Evolutionary conservation across 2,888 invertebrate genomes (phyloP).

Genomic region (Cataglyphis cursor): DNA sequence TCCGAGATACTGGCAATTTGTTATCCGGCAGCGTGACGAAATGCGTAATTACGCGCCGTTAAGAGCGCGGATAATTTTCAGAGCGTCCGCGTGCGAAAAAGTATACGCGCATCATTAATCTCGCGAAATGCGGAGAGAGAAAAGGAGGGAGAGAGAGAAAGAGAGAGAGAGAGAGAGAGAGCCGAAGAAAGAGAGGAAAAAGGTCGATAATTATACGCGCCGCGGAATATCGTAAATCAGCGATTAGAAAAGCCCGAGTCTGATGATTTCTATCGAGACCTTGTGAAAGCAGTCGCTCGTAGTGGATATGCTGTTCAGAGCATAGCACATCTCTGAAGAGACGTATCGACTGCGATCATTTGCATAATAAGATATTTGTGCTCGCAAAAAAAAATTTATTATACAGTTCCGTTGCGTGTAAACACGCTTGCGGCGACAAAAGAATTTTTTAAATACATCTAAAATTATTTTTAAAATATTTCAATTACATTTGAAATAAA

Average conservation of each 20-base stretch:
- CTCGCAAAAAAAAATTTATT: slow-evolving; percentile 21
- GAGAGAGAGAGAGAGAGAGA: too few species aligned
- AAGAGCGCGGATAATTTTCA: slow-evolving; percentile 57
- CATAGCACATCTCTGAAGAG: slow-evolving; percentile 12
- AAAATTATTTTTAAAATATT: background rate
- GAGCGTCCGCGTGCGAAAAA: slow-evolving; percentile 47
- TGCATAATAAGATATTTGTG: slow-evolving; percentile 41
- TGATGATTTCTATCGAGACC: slow-evolving; percentile 48
- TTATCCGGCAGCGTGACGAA: slow-evolving; percentile 54
- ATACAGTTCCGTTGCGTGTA: background rate
- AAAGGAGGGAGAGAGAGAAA: background rate
- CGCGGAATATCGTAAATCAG: slow-evolving; percentile 52
- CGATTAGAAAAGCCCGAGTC: slow-evolving; percentile 53
- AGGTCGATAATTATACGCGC: slow-evolving; percentile 44
- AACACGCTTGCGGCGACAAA: background rate
- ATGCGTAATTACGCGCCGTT: slow-evolving; percentile 62
- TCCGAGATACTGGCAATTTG: slow-evolving; percentile 46
- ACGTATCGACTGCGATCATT: slow-evolving; percentile 22
- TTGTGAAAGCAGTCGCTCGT: slow-evolving; percentile 41
- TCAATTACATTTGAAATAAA: too few species aligned
- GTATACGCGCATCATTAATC: slow-evolving; percentile 53
- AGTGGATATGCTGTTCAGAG: background rate
- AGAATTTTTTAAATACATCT: background rate
- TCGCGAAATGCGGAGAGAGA: background rate
- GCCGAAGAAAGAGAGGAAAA: background rate